phyloP scores from a whole-genome alignment of 2,113 vertebrate species.

The Chunga burmeisteri region DNA sequence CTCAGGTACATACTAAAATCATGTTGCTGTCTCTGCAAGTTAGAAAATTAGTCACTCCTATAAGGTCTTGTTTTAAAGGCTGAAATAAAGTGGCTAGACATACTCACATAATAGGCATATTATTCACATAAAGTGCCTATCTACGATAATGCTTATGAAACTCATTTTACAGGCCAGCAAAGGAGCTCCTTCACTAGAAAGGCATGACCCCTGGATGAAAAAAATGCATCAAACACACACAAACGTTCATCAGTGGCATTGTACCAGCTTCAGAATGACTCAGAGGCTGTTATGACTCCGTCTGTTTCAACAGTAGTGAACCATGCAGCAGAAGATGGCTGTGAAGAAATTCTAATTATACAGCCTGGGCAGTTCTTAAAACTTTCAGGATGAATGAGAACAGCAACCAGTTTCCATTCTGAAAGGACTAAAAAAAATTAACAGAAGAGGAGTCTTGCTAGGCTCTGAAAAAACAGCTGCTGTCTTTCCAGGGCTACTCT shows the following conservation, averaged over 20 bases:
- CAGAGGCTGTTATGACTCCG: neutral
- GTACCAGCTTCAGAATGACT: neutral
- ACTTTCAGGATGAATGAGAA: constrained; percentile 1
- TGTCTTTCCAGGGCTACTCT: neutral
- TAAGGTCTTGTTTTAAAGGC: neutral
- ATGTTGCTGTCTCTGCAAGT: neutral
- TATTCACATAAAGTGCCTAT: neutral
- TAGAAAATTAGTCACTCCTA: neutral
- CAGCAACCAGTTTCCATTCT: neutral
- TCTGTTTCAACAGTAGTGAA: neutral
- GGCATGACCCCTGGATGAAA: neutral
- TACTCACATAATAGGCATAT: neutral
- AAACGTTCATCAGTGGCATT: neutral
- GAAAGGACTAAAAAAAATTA: neutral
- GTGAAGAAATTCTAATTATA: neutral
- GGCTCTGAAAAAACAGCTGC: neutral
- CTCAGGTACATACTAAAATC: neutral
- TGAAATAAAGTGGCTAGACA: neutral
- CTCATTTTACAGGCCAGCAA: neutral
- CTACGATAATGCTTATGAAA: neutral
- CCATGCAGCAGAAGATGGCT: neutral
- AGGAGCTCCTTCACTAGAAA: neutral
- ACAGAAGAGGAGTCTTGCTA: neutral
- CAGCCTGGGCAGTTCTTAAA: neutral
- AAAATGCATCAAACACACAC: neutral